These are phyloP conservation scores for Hydrozoanthus tunicans DNA, from an alignment of 64 coral and sea anemone species.

Conservation along the genomic window DNA sequence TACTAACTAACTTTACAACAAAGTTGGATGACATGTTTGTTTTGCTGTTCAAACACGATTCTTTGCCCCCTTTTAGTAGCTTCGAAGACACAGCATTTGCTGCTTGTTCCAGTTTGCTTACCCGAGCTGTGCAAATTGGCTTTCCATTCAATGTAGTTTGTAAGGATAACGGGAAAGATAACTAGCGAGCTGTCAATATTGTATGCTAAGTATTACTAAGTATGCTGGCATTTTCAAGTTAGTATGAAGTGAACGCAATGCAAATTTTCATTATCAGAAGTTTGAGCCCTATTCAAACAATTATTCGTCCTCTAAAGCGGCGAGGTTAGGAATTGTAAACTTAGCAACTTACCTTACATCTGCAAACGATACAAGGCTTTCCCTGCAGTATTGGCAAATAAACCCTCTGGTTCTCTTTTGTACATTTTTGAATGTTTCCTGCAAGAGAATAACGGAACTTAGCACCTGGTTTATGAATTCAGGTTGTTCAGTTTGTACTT, in stretches of 20 bases:
- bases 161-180: not conserved
- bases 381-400: slow-evolving; percentile 35
- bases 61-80: not conserved
- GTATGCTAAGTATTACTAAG: not conserved
- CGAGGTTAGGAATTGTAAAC: not conserved
- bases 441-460: slow-evolving; percentile 32
- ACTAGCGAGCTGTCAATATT: not conserved
- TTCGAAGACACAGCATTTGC: not conserved
- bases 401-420: slow-evolving; percentile 22
- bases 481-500: not conserved
- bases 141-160: too few species aligned
- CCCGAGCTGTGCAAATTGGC: not conserved
- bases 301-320: not conserved
- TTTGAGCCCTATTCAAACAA: slow-evolving; percentile 9
- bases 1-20: slow-evolving; percentile 5
- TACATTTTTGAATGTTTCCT: slow-evolving; percentile 52
- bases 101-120: not conserved
- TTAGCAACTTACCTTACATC: slow-evolving; percentile 30
- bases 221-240: not conserved
- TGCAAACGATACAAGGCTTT: slow-evolving; percentile 45
- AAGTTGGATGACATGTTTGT: slow-evolving; percentile 40
- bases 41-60: slow-evolving; percentile 22
- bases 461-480: slow-evolving; percentile 7
- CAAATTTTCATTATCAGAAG: slow-evolving; percentile 29
- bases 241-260: not conserved